Base-by-base conservation (phyloP, 2,888 invertebrate species). In the Taphrorychus bicolor region DNA sequence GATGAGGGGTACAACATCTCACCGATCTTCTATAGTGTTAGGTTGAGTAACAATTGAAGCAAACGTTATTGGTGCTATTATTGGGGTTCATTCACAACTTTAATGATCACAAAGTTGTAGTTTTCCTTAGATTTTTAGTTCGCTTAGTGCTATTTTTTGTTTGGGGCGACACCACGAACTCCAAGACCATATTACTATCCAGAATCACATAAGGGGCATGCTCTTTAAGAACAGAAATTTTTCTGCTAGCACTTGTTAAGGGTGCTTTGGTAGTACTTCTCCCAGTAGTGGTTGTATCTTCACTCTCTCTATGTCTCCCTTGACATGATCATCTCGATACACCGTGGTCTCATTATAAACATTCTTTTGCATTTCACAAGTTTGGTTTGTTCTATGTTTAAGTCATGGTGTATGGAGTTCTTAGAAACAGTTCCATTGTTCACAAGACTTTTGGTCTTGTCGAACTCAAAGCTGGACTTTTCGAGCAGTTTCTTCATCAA, bases 261-360 rank as follows among this genome's bases (percentile, higher is more conserved):
- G 45, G 45, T 14, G 4, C 5, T 2, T 14, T 45, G 11, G 4
- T 16, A 45, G 45, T 45, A 45, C 5, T 45, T 14, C 5, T 45
- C 16, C 45, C 14, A n/a, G n/a, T n/a, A n/a, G n/a, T n/a, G n/a
- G n/a, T n/a, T n/a, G n/a, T n/a, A n/a, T n/a, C n/a, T n/a, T n/a
- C n/a, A n/a, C n/a, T n/a, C n/a, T n/a, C n/a, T n/a, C n/a, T n/a
- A n/a, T 24, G 22, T 52, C 52, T 2, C 1, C 19, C 7, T 22
- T 48, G 14, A 16, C 52, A 3, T 68, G n/a, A n/a, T n/a, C 66
- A 42, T 58, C 58, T 2, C 14, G 52, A 53, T 73, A 73, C 0
- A 85, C 83, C 82, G 86, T 85, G 73, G 86, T 86, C 79, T 87
- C 85, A 73, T 86, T 85, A 72, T 84, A 85, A 69, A 82, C 82